These are phyloP conservation scores for Micoletzkya japonica DNA, from an alignment of 2,888 invertebrate species.

Conservation along the genomic window DNA sequence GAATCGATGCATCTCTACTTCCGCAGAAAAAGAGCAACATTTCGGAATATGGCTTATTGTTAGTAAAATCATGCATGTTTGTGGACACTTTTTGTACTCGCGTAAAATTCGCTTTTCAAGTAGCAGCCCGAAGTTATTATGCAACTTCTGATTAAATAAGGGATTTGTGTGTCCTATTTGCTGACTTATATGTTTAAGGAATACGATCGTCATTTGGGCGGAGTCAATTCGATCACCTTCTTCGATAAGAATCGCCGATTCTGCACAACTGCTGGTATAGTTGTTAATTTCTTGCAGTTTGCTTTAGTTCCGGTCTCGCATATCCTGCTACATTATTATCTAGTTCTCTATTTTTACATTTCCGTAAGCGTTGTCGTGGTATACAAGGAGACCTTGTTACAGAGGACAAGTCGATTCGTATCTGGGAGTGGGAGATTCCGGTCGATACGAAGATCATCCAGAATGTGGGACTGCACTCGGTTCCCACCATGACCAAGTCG, in stretches of 20 bases:
- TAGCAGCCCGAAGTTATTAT: no score
- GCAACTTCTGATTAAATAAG: neutral
- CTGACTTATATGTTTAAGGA: constrained; percentile 75
- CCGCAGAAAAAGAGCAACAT: no score
- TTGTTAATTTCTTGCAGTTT: neutral
- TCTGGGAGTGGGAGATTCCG: constrained; percentile 91
- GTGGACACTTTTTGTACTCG: no score
- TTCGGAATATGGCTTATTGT: neutral
- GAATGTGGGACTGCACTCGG: constrained; percentile 98
- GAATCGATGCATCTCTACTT: no score
- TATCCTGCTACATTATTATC: no score
- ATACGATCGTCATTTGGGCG: constrained; percentile 96
- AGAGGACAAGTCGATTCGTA: constrained; percentile 95
- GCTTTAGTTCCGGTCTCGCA: neutral
- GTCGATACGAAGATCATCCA: constrained; percentile 99
- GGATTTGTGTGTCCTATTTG: no score
- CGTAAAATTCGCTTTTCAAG: no score
- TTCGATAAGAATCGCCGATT: constrained; percentile 97
- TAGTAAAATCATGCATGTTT: neutral
- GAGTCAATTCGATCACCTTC: constrained; percentile 97
- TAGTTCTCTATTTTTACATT: neutral
- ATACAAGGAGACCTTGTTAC: neutral
- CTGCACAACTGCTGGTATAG: constrained; percentile 81
- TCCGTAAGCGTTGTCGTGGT: neutral
- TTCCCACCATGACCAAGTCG: constrained; percentile 91